Conservation (phyloP, 1,140 invertebrate species). For the Bombus confusus region DNA sequence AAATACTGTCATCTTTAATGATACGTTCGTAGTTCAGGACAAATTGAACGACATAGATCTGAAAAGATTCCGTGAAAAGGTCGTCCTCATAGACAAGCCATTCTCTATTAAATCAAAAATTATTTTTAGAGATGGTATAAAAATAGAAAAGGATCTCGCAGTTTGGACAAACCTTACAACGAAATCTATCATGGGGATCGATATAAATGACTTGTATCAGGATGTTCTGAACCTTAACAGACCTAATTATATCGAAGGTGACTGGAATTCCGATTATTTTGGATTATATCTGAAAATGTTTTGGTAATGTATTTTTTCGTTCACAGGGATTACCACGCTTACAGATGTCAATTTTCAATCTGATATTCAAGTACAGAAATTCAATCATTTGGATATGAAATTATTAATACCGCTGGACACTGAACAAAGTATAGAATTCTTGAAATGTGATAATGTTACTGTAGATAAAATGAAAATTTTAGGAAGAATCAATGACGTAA, state of each 20-base stretch:
- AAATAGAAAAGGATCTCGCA: slow-evolving; percentile 47
- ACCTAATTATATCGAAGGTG: slow-evolving; percentile 58
- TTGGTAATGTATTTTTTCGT: not conserved
- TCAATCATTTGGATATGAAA: slow-evolving; percentile 66
- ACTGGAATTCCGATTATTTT: not conserved
- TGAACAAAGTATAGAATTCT: slow-evolving; percentile 53
- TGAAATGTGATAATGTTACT: slow-evolving; percentile 54
- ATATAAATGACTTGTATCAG: slow-evolving; percentile 59
- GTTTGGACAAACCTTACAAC: slow-evolving; percentile 55
- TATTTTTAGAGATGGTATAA: slow-evolving; percentile 60
- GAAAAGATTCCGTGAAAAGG: slow-evolving; percentile 61
- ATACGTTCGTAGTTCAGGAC: slow-evolving; percentile 51
- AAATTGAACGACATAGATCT: slow-evolving; percentile 69
- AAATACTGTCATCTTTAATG: slow-evolving; percentile 56
- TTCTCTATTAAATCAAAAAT: slow-evolving; percentile 54
- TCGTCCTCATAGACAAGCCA: slow-evolving; percentile 66
- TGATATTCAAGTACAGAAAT: slow-evolving; percentile 47
- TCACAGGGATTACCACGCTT: slow-evolving; percentile 60
- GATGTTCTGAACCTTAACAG: slow-evolving; percentile 57
- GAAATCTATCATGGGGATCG: slow-evolving; percentile 59
- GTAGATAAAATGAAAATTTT: slow-evolving; percentile 56
- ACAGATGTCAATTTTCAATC: slow-evolving; percentile 62
- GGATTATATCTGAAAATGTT: not conserved
- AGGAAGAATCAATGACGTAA: slow-evolving; percentile 61
- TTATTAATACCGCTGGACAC: slow-evolving; percentile 60